Base-by-base conservation (phyloP, 2,888 invertebrate species). In the Cotesia congregata region DNA sequence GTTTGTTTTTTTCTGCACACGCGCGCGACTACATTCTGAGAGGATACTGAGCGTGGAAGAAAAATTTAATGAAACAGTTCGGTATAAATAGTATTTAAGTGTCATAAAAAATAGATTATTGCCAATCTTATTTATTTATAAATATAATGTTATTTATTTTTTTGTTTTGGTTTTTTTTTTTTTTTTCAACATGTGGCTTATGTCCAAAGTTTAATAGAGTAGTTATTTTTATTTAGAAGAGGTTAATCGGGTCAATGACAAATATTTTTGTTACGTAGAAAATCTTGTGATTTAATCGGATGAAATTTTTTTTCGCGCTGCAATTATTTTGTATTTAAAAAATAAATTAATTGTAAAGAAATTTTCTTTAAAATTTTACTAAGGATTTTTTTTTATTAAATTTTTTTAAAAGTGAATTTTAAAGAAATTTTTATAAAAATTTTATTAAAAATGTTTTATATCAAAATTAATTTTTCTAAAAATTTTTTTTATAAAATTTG, bases 141-240 rank as follows among this genome's bases (percentile, higher is more conserved):
- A 62, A 62, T 62, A 62, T 17, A 62, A 30, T 30, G 30, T 30
- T 6, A 20, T 62, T 3, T 39, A 71, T 15, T 50, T 70, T 41
- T 60, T 72, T 68, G 72, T 64, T 1, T 17, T 17, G 17, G 17
- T 17, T 17, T 17, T 17, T 17, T 17, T 17, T 17, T 17, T 17
- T 60, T 67, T 76, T 41, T 68, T 7, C n/a, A 9, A 72, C 15
- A 72, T 70, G 68, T 67, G 69, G 59, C 74, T 78, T 74, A 77
- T 72, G 67, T 69, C 71, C 75, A 60, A 72, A 78, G 67, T 72
- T 68, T 61, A 76, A 9, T 50, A 15, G 61, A 20, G 39, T 61
- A 12, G 12, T 59, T 65, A 60, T 50, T 67, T 67, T 59, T 40
- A 40, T 38, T 17, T 67, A 65, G 30, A 30, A 2, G 30, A 6